phyloP scores from a whole-genome alignment of 2,113 vertebrate genomes.

The Diadophis punctatus region DNA sequence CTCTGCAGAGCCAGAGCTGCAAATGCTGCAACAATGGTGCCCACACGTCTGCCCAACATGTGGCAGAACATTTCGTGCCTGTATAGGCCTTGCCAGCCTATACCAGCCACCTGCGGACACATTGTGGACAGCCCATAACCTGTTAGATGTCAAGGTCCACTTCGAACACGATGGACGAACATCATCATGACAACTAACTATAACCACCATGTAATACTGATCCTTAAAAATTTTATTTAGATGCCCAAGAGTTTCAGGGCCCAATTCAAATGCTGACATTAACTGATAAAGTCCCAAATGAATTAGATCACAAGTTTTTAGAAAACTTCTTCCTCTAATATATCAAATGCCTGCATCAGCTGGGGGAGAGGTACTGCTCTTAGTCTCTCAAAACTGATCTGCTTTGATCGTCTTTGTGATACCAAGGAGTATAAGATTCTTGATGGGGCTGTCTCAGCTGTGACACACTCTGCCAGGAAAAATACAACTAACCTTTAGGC shows the following conservation, averaged over 20 bases:
- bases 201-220: not conserved
- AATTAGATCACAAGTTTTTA: not conserved
- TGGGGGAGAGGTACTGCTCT: not conserved
- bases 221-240: not conserved
- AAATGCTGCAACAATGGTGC: too few relatives aligned
- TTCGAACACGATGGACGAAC: too few relatives aligned
- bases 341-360: not conserved
- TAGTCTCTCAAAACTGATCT: not conserved
- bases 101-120: too few relatives aligned
- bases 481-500: not conserved
- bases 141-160: too few relatives aligned
- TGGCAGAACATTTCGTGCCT: too few relatives aligned
- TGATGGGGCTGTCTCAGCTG: not conserved
- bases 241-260: not conserved
- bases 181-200: not conserved
- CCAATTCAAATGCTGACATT: not conserved
- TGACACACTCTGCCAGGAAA: not conserved
- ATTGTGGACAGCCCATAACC: too few relatives aligned
- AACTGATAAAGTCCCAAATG: not conserved
- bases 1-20: too few relatives aligned
- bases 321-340: not conserved
- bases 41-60: too few relatives aligned
- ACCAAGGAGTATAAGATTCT: not conserved
- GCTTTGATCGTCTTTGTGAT: not conserved
- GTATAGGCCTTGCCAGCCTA: too few relatives aligned